phyloP scores from a whole-genome alignment of 2,888 invertebrate species.

The Arge pagana region DNA sequence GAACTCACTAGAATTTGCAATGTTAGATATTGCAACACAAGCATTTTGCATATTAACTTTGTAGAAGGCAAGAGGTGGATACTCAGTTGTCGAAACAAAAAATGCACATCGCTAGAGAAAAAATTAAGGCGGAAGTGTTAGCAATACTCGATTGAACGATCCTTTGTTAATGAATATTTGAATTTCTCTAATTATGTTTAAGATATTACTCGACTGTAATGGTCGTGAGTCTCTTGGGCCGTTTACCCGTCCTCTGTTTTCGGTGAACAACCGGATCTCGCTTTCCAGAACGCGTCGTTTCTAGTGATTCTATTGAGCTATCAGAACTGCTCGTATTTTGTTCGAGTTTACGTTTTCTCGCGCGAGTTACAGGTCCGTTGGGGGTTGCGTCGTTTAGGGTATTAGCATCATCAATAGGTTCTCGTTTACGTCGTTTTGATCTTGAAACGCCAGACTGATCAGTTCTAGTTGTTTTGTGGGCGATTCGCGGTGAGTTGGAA shows the following conservation, averaged over 20 bases:
- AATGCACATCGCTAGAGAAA: no score
- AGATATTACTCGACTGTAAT: slow-evolving; percentile 42
- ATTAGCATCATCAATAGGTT: slow-evolving; percentile 1
- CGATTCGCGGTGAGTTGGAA: slow-evolving; percentile 44
- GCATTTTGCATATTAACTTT: no score
- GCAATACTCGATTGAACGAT: no score
- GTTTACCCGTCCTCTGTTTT: slow-evolving; percentile 47
- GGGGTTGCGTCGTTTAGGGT: slow-evolving; percentile 14
- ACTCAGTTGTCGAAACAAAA: no score
- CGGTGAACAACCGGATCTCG: slow-evolving; percentile 40
- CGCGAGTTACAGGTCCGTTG: slow-evolving; percentile 49
- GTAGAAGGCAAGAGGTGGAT: no score
- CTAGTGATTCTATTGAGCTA: slow-evolving; percentile 34
- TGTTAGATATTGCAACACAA: no score
- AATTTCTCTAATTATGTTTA: no score
- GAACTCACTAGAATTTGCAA: no score
- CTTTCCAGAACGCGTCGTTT: slow-evolving; percentile 29
- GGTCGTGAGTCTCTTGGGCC: slow-evolving; percentile 43
- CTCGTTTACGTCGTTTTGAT: slow-evolving; percentile 37
- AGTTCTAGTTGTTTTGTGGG: slow-evolving; percentile 6
- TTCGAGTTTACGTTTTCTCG: slow-evolving; percentile 50
- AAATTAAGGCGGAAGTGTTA: no score
- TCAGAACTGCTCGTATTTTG: slow-evolving; percentile 32
- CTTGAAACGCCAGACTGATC: slow-evolving; percentile 25
- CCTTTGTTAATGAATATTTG: no score